Base-by-base conservation (phyloP, 30 jellyfish, hydroid and myxozoan species). In the Aurelia aurita complex sp. Pacific region DNA sequence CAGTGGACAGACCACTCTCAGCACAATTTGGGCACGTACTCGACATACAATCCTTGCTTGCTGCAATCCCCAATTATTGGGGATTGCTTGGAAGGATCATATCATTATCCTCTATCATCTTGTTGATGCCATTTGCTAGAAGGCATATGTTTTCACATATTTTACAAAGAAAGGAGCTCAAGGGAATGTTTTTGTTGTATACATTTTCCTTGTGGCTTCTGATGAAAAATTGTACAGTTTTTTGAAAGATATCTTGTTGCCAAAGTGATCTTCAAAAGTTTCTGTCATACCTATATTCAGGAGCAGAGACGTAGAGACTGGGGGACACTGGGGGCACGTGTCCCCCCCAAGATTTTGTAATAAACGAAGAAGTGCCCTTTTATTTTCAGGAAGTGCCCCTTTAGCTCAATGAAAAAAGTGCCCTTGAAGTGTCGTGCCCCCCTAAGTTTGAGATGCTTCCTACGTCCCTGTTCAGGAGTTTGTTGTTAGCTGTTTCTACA, bases 131-230 rank as follows among this genome's bases (percentile, higher is more conserved):
- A 57, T 73, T 84, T 50, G 82, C 73, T 14, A 84, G 74, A 19
- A 19, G 63, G 14, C 32, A 80, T 35, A 72, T 54, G 66, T 84
- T 84, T 79, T 84, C 88, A 67, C 94, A 73, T n/a, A 76, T 50
- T 63, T 84, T 88, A 62, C 94, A 84, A 33, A 84, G 52, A 54
- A 88, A 73, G 67, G 81, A 19, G 42, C 17, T 54, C 32, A 35
- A 81, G 38, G 88, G 94, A 72, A 84, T 84, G 9, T 61, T 50
- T 65, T 65, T 73, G 53, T 59, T 40, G 64, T 23, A 84, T 19
- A 57, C 88, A 40, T 76, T 14, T 60, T 76, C 86, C 52, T 76
- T 76, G 74, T 54, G 86, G 66, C 17, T 54, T 32, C 35, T 76
- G 57, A 76, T 53, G 86, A 53, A 54, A 8, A 23, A 23, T 74